Evolutionary conservation across 37 sponge, comb jelly and placozoan species (phyloP).

Genomic region (Beroe forskalii): DNA sequence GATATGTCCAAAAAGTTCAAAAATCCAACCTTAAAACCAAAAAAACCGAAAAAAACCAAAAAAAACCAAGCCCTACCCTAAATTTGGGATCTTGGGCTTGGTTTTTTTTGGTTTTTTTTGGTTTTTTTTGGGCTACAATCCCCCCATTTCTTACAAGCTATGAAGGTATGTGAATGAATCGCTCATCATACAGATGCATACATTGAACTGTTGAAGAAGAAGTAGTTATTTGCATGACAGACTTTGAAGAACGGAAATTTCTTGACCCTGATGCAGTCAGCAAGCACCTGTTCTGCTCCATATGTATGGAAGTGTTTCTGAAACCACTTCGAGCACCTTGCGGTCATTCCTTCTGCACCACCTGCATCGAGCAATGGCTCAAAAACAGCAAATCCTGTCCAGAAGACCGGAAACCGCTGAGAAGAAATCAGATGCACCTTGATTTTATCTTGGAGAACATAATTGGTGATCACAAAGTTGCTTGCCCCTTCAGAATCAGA

Average conservation of each 20-base stretch:
- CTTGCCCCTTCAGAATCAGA: not conserved
- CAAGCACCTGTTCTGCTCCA: constrained; percentile 54
- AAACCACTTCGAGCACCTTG: constrained; percentile 47
- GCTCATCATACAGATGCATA: too few species aligned
- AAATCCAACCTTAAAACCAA: too few species aligned
- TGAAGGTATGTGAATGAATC: too few species aligned
- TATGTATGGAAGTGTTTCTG: constrained; percentile 46
- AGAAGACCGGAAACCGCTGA: constrained; percentile 18
- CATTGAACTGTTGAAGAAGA: too few species aligned
- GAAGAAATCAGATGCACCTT: constrained; percentile 35
- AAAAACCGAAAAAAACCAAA: too few species aligned
- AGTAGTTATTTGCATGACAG: too few species aligned
- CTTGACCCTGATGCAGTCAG: constrained; percentile 14
- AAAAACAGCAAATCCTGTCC: constrained; percentile 12
- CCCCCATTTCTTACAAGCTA: too few species aligned
- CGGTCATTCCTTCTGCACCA: constrained; percentile 2
- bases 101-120: too few species aligned
- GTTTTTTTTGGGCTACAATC: too few species aligned
- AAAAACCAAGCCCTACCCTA: too few species aligned
- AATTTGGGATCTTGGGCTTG: too few species aligned
- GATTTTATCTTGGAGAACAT: constrained; percentile 50
- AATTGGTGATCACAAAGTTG: constrained; percentile 23
- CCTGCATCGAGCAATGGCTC: constrained; percentile 39
- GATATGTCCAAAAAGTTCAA: too few species aligned
- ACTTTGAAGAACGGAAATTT: constrained; percentile 14